Conservation (phyloP, 1,140 invertebrate genomes). For the Drosophila ercepeae region DNA sequence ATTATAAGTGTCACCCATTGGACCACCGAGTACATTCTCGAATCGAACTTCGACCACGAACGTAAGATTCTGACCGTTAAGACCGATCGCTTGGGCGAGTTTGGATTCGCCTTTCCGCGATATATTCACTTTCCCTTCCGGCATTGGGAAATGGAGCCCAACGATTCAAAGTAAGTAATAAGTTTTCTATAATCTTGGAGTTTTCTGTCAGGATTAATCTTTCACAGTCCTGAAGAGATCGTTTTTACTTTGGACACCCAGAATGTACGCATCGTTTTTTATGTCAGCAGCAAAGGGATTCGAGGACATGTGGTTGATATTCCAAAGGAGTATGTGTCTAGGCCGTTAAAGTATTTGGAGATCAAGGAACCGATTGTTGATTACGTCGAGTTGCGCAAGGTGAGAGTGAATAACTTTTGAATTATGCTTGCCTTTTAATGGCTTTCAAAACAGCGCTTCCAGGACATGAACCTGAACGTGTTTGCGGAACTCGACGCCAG, state of each 20-base stretch:
- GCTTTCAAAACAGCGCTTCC: slow-evolving; percentile 42
- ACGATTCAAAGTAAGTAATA: slow-evolving; percentile 49
- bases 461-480: slow-evolving; percentile 67
- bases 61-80: slow-evolving; percentile 41
- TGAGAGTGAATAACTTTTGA: too few species aligned
- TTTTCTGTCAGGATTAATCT: too few species aligned
- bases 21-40: slow-evolving; percentile 61
- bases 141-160: slow-evolving; percentile 55
- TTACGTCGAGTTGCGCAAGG: slow-evolving; percentile 60
- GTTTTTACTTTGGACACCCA: slow-evolving; percentile 70
- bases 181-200: background rate
- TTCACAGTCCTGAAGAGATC: slow-evolving; percentile 53
- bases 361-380: slow-evolving; percentile 63
- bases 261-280: slow-evolving; percentile 52
- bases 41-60: slow-evolving; percentile 34
- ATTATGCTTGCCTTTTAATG: too few species aligned
- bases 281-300: slow-evolving; percentile 50
- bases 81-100: slow-evolving; percentile 69
- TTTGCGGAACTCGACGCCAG: slow-evolving; percentile 69
- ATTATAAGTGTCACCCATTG: slow-evolving; percentile 44
- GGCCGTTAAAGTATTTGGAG: slow-evolving; percentile 49
- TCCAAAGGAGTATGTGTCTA: slow-evolving; percentile 37
- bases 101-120: slow-evolving; percentile 65
- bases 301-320: slow-evolving; percentile 64
- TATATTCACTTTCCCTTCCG: slow-evolving; percentile 74